Conservation (phyloP, 2,888 invertebrate species). For the Cryptocephalus moraei region DNA sequence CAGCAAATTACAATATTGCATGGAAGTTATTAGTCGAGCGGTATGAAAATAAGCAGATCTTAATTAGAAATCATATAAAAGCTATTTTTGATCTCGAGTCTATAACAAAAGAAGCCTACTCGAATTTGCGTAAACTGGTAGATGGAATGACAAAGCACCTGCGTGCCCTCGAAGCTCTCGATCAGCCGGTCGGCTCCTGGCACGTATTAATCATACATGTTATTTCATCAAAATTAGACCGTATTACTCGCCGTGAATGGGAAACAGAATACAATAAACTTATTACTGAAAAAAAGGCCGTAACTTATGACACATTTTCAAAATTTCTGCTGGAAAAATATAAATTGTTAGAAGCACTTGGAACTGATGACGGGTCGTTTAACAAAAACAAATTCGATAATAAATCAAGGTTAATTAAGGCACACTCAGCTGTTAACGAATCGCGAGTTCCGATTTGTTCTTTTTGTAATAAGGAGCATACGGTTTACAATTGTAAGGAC, state of each 20-base stretch:
- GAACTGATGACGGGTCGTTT: no score
- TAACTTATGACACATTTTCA: not conserved
- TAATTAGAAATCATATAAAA: conserved; percentile 8
- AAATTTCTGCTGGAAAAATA: conserved; percentile 1
- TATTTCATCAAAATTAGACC: conserved; percentile 1
- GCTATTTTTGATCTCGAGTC: conserved; percentile 6
- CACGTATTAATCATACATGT: conserved; percentile 1
- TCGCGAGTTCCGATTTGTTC: no score
- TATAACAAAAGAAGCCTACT: conserved; percentile 6
- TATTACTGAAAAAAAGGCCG: no score
- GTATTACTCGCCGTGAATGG: conserved; percentile 3
- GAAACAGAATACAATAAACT: no score
- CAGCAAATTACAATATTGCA: conserved; percentile 8
- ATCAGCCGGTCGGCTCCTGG: conserved; percentile 1
- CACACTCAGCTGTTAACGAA: no score
- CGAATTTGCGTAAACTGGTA: conserved; percentile 1
- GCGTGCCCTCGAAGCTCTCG: conserved; percentile 1
- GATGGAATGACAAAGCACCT: conserved; percentile 1
- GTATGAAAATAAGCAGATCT: conserved; percentile 9
- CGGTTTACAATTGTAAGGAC: no score
- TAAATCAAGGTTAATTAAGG: no score
- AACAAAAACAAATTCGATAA: no score
- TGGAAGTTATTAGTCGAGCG: conserved; percentile 8
- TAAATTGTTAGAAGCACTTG: not conserved
- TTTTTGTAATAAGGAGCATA: no score